phyloP scores from a whole-genome alignment of 2,113 vertebrate genomes.

The Octodon degus region DNA sequence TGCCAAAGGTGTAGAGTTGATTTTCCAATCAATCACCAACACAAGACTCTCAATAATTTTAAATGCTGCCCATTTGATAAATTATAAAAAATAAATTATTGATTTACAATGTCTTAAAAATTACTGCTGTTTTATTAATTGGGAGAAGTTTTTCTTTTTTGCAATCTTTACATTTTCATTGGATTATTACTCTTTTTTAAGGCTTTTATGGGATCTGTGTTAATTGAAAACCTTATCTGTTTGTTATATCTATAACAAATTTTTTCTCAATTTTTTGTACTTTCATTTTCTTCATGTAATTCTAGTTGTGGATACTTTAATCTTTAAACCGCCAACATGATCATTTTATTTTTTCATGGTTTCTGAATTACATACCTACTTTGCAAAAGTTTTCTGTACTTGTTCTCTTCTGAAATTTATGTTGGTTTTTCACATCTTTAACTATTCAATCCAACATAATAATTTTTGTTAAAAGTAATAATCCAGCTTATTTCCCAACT shows the following conservation, averaged over 20 bases:
- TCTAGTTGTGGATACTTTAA: neutral
- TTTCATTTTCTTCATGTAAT: neutral
- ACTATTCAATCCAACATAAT: neutral
- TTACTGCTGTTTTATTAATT: neutral
- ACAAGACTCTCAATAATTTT: neutral
- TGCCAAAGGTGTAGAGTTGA: neutral
- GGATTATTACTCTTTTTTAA: neutral
- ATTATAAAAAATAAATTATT: neutral
- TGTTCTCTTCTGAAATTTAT: neutral
- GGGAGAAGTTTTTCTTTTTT: neutral
- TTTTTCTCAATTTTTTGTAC: neutral
- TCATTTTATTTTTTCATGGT: neutral
- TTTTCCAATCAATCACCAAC: neutral
- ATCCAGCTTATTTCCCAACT: neutral
- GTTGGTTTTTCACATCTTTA: neutral
- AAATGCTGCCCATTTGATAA: neutral
- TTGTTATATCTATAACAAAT: neutral
- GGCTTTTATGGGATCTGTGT: constrained; percentile 9
- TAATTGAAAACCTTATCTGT: neutral
- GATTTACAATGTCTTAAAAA: neutral
- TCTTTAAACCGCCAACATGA: neutral
- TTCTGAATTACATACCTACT: neutral
- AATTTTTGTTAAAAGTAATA: neutral
- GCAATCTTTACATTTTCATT: neutral
- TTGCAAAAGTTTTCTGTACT: constrained; percentile 1